phyloP scores from a whole-genome alignment of 37 sponge, comb jelly and placozoan species.

The Haliclona indistincta region DNA sequence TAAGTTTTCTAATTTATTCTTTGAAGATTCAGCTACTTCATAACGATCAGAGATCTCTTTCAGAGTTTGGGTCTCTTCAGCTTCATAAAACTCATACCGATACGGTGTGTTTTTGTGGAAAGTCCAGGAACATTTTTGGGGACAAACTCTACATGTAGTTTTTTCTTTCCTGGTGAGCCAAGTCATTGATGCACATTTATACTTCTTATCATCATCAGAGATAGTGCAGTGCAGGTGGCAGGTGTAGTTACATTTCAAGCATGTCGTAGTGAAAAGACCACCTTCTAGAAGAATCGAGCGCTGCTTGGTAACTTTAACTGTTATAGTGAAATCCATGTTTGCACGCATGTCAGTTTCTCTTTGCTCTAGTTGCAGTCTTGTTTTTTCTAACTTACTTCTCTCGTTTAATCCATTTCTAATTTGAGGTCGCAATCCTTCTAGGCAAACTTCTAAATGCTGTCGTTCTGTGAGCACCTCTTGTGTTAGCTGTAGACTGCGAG shows the following conservation, averaged over 20 bases:
- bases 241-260: slow-evolving; percentile 67
- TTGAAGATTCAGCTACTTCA: slow-evolving; percentile 31
- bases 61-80: slow-evolving; percentile 34
- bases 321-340: slow-evolving; percentile 61
- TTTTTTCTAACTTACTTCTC: slow-evolving; percentile 44
- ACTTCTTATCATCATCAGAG: slow-evolving; percentile 54
- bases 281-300: slow-evolving; percentile 17
- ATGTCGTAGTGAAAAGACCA: slow-evolving; percentile 68
- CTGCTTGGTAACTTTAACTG: slow-evolving; percentile 32
- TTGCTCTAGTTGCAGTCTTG: slow-evolving; percentile 29
- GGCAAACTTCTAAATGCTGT: slow-evolving; percentile 37
- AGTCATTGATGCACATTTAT: slow-evolving; percentile 64
- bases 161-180: background rate
- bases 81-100: slow-evolving; percentile 48
- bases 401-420: slow-evolving; percentile 32
- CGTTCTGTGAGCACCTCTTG: slow-evolving; percentile 60
- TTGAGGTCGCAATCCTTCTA: slow-evolving; percentile 45
- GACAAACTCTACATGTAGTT: slow-evolving; percentile 55
- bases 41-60: slow-evolving; percentile 57
- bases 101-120: slow-evolving; percentile 59
- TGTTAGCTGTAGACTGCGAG: slow-evolving; percentile 53
- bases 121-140: slow-evolving; percentile 56
- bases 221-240: slow-evolving; percentile 61
- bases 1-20: slow-evolving; percentile 23
- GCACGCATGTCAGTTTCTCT: slow-evolving; percentile 37